These are phyloP conservation scores for Parauchenoglanis punctatus DNA, from an alignment of 2,797 vertebrate species.

Conservation along the genomic window DNA sequence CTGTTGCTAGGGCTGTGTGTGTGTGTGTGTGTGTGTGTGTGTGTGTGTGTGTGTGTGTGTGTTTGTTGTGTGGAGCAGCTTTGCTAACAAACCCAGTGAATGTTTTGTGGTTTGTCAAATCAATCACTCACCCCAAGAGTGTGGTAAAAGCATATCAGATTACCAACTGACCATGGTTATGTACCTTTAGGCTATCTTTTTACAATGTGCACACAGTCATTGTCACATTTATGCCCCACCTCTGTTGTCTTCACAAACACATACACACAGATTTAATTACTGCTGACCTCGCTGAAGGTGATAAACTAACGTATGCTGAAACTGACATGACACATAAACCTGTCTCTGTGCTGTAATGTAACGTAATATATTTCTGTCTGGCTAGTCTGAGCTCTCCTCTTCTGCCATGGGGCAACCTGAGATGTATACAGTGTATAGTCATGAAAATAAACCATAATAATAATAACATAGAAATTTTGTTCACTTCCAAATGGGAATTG, in stretches of 20 bases:
- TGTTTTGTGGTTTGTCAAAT: slow-evolving; percentile 49
- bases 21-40: slow-evolving; percentile 38
- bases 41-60: not conserved
- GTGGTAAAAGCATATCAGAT: slow-evolving; percentile 46
- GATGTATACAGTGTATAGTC: not conserved
- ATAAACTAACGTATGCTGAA: slow-evolving; percentile 56
- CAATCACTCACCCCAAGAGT: slow-evolving; percentile 45
- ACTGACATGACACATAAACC: slow-evolving; percentile 52
- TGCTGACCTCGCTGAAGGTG: slow-evolving; percentile 44
- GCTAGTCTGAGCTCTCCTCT: slow-evolving; percentile 8
- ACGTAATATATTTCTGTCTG: slow-evolving; percentile 46
- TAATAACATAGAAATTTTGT: not conserved
- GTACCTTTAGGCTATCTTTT: slow-evolving; percentile 54
- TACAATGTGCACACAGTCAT: slow-evolving; percentile 12
- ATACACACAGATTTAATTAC: slow-evolving; percentile 51
- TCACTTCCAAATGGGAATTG: not conserved
- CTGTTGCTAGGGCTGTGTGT: not conserved
- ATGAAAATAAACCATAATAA: not conserved
- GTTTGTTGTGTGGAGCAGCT: slow-evolving; percentile 31
- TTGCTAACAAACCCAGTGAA: slow-evolving; percentile 40
- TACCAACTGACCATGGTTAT: slow-evolving; percentile 46
- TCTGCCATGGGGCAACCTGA: not conserved
- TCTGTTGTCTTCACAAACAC: slow-evolving; percentile 30
- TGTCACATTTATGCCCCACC: slow-evolving; percentile 35
- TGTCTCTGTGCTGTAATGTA: slow-evolving; percentile 40